Evolutionary conservation across 2,888 invertebrate genomes (phyloP), one percentile per base, ranked within the genome.

Genomic region (Notodonta ziczac): DNA sequence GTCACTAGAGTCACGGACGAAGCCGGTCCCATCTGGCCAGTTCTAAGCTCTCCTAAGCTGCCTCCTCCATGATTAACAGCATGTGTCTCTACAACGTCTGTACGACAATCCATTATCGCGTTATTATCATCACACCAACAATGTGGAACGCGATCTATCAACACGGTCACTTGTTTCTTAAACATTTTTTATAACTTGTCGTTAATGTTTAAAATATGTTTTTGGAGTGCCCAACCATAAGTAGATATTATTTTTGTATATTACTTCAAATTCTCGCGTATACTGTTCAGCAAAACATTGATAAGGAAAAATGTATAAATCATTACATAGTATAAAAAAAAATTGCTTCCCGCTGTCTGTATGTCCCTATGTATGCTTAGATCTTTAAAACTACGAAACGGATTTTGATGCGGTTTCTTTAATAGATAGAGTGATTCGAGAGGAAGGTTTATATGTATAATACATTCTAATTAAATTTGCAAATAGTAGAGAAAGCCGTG

Each of bases 131-230:
- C 50, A 48, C 60, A 51, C 35, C 55, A 46, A 10, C 48, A 24
- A 48, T 51, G 61, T 62, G 32, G 35, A 64, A 56, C 59, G 9
- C 60, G 61, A 63, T 68, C 63, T 70, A 60, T 74, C 69, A 72
- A 66, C 64, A 60, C 40, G 48, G 62, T 65, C 63, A 65, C 56
- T 64, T 72, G 72, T 75, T 73, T 66, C 67, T 58, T 52, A 12
- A 51, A 58, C 35, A 32, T 58, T 62, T 65, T 65, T 63, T 59
- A 12, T 52, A 40, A 62, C 39, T 53, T n/a, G 40, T 40, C 55
- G 55, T 55, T 51, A 61, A 53, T 12, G 8, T 63, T 63, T 56
- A 57, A 51, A 61, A 51, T 57, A 40, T 51, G 50, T 35, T 58
- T 56, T 57, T 56, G 55, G 54, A 51, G 62, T 67, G 60, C 16